phyloP scores from a whole-genome alignment of 1,140 invertebrate genomes.

The Pseudomyrmex flavicornis region DNA sequence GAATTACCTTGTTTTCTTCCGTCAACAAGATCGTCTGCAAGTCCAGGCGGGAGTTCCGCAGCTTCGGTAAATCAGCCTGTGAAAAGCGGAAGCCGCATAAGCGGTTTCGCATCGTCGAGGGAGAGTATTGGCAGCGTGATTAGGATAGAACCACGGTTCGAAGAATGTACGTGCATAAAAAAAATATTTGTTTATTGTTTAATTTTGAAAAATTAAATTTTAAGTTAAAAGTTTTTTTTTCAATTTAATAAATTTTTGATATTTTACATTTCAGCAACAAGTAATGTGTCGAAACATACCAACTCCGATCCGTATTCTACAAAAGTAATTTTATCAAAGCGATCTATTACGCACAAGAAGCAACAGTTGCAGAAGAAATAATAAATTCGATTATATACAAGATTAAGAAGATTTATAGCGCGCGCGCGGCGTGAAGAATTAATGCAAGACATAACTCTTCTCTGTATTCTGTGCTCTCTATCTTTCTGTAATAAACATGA shows the following conservation, averaged over 20 bases:
- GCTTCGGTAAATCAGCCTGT: slow-evolving; percentile 45
- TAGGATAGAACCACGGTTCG: slow-evolving; percentile 72
- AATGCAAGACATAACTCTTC: too few species aligned
- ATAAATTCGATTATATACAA: background rate
- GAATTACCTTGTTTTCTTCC: slow-evolving; percentile 75
- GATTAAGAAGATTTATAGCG: too few species aligned
- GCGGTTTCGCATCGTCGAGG: slow-evolving; percentile 66
- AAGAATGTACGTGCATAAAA: slow-evolving; percentile 44
- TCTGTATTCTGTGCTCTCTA: too few species aligned
- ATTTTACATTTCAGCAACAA: slow-evolving; percentile 29
- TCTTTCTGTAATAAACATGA: too few species aligned
- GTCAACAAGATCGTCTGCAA: slow-evolving; percentile 71
- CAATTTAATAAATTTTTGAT: background rate
- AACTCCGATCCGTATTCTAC: background rate
- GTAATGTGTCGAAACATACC: background rate
- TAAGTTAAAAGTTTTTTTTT: background rate
- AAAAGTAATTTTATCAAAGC: slow-evolving; percentile 1
- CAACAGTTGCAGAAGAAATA: slow-evolving; percentile 27
- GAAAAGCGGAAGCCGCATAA: slow-evolving; percentile 64
- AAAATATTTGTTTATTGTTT: background rate
- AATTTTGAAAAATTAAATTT: slow-evolving; percentile 4
- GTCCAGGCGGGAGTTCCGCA: slow-evolving; percentile 67
- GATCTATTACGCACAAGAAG: background rate
- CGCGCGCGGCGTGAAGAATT: too few species aligned
- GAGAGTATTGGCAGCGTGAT: slow-evolving; percentile 74